Conservation (phyloP, 2,797 vertebrate genomes). For the Bucorvus abyssinicus region DNA sequence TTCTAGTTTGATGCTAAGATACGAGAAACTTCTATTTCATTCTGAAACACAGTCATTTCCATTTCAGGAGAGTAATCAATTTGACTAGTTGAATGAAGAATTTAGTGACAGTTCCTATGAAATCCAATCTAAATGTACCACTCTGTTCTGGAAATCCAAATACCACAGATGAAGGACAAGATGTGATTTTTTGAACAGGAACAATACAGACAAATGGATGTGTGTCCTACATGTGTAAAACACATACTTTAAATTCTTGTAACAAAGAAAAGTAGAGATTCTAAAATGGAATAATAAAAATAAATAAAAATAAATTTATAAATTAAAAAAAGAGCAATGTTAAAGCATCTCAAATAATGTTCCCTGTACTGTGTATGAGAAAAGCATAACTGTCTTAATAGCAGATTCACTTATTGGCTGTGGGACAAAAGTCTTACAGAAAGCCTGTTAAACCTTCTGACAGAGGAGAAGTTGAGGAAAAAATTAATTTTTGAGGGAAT, state of each 20-base stretch:
- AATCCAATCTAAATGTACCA: not conserved
- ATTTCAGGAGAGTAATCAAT: not conserved
- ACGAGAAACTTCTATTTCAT: not conserved
- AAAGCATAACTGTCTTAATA: not conserved
- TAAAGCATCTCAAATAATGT: not conserved
- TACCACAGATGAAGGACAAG: not conserved
- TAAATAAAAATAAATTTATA: not conserved
- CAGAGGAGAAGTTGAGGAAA: not conserved
- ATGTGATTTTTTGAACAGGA: not conserved
- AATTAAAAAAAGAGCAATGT: not conserved
- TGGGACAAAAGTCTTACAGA: not conserved
- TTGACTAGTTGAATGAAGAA: not conserved
- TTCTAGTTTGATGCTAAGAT: not conserved
- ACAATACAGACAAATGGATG: not conserved
- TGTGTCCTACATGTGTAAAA: not conserved
- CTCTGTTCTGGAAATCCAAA: not conserved
- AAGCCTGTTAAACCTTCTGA: not conserved
- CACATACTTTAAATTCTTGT: not conserved
- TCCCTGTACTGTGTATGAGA: fast-evolving
- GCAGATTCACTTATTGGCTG: not conserved
- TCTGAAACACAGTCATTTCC: not conserved
- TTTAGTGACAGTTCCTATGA: not conserved
- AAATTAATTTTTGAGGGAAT: not conserved
- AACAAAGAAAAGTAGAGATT: not conserved
- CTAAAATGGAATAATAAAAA: not conserved